These are phyloP conservation scores for Drosophila mojavensis DNA, from an alignment of 1,140 invertebrate species.

Conservation along the genomic window DNA sequence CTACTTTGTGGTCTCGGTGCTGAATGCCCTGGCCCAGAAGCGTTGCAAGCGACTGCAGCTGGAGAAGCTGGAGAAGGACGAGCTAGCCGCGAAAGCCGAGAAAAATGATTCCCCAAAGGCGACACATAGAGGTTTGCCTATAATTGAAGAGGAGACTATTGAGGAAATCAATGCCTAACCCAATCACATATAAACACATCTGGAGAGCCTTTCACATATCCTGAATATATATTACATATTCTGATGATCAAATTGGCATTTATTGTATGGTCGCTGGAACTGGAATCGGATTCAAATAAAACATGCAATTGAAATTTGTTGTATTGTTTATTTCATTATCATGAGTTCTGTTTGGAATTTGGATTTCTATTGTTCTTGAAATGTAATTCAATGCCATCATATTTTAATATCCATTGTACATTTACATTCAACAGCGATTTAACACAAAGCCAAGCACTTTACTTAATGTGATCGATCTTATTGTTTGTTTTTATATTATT, in stretches of 20 bases:
- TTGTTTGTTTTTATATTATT: conserved; percentile 29
- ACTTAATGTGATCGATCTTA: conserved; percentile 46
- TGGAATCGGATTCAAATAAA: not conserved
- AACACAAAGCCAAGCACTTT: conserved; percentile 84
- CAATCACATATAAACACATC: not conserved
- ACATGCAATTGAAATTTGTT: conserved; percentile 60
- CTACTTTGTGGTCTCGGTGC: conserved; percentile 97
- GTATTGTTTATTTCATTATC: conserved; percentile 78
- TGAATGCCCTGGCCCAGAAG: conserved; percentile 98
- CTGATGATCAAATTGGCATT: not conserved
- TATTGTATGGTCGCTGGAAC: not conserved
- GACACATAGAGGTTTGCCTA: not conserved
- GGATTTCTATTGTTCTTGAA: conserved; percentile 54
- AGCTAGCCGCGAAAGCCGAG: not conserved
- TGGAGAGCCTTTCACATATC: not conserved
- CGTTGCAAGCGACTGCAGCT: conserved; percentile 91
- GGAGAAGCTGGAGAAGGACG: conserved; percentile 33
- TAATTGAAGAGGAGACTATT: not conserved
- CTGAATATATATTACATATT: too few relatives aligned
- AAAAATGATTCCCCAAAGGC: too few relatives aligned
- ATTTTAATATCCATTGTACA: conserved; percentile 77
- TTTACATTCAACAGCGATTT: conserved; percentile 84
- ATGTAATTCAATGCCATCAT: conserved; percentile 61
- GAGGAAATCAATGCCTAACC: not conserved
- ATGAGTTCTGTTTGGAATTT: conserved; percentile 68